Evolutionary conservation across 2,113 vertebrate genomes (phyloP).

Genomic region (Coptodon rendalli): DNA sequence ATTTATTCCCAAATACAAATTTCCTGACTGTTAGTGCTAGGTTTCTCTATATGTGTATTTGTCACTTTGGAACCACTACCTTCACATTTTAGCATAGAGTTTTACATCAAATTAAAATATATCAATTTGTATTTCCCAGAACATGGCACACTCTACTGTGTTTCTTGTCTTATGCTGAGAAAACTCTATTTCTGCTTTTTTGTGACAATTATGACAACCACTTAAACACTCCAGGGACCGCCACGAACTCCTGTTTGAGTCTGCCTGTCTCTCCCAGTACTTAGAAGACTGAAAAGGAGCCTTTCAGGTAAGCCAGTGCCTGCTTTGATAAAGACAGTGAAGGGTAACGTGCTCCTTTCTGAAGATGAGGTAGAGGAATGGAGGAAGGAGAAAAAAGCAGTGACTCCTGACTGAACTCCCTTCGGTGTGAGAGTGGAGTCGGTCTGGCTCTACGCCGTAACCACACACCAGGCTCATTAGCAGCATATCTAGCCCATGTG

Average conservation of each 20-base stretch:
- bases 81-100: neutral
- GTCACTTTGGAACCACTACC: neutral
- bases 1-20: neutral
- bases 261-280: slow-evolving; percentile 27
- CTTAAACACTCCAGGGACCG: slow-evolving; percentile 26
- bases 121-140: neutral
- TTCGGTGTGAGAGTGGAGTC: slow-evolving; percentile 42
- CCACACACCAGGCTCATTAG: slow-evolving; percentile 63
- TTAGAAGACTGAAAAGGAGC: slow-evolving; percentile 19
- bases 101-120: neutral
- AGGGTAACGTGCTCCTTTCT: slow-evolving; percentile 27
- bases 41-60: neutral
- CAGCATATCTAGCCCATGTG: slow-evolving; percentile 31
- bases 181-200: neutral
- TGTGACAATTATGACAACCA: slow-evolving; percentile 35
- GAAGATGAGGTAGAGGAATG: slow-evolving; percentile 29
- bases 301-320: slow-evolving; percentile 40
- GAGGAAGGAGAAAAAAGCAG: slow-evolving; percentile 37
- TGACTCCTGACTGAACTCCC: slow-evolving; percentile 66
- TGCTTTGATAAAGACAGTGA: slow-evolving; percentile 56
- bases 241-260: slow-evolving; percentile 20
- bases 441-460: slow-evolving; percentile 49
- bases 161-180: neutral
- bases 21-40: neutral
- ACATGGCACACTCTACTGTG: neutral